phyloP scores from a whole-genome alignment of 2,113 vertebrate genomes.

The Caracal caracal region DNA sequence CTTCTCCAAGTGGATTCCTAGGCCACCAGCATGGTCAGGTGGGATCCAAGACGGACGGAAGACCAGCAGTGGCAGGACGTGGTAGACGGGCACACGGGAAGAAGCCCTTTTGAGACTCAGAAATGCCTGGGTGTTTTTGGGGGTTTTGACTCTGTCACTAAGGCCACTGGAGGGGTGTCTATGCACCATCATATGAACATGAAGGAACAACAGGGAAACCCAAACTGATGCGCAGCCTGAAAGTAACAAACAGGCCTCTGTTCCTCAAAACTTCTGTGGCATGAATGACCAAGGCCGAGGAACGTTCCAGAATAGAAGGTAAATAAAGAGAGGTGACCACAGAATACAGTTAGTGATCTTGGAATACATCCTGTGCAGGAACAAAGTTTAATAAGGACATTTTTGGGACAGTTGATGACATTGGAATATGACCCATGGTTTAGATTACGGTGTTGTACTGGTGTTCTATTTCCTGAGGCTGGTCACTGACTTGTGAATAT shows the following conservation, averaged over 20 bases:
- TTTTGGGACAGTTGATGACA: rapidly evolving
- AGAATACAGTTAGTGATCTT: rapidly evolving
- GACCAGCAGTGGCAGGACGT: not conserved
- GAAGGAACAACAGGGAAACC: not conserved
- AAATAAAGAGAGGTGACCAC: not conserved
- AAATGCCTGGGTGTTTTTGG: not conserved
- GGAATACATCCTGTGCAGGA: not conserved
- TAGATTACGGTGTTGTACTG: too few relatives aligned
- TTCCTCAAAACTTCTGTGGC: not conserved
- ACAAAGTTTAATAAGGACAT: rapidly evolving
- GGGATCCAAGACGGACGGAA: not conserved
- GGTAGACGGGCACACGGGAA: too few relatives aligned
- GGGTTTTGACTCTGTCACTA: not conserved
- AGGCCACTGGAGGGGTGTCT: too few relatives aligned
- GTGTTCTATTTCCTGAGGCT: too few relatives aligned
- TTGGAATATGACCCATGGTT: not conserved
- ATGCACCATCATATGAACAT: too few relatives aligned
- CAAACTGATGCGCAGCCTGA: not conserved
- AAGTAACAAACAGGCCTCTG: too few relatives aligned
- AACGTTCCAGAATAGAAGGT: not conserved
- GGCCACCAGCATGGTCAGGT: not conserved
- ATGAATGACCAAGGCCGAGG: not conserved
- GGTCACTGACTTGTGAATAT: rapidly evolving
- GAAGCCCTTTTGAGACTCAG: not conserved
- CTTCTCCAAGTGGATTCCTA: not conserved